Evolutionary conservation across 2,888 invertebrate species (phyloP).

Genomic region (Bimastos eiseni): DNA sequence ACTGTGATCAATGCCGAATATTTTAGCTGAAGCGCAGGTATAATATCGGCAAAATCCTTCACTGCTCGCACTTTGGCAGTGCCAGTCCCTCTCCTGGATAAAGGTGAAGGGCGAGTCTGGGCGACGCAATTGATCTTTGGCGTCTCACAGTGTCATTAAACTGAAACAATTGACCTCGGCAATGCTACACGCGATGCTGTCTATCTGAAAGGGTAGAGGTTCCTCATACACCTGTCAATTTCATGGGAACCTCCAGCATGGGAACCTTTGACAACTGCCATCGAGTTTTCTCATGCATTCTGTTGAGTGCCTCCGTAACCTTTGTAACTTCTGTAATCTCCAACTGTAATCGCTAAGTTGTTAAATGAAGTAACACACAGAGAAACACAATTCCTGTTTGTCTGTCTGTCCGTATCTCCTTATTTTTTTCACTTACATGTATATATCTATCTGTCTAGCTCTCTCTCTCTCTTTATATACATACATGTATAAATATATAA

Average conservation of each 20-base stretch:
- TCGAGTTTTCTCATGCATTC: not conserved
- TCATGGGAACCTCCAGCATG: not conserved
- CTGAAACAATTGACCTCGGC: not conserved
- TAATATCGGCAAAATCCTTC: too few relatives aligned
- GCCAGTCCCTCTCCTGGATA: too few relatives aligned
- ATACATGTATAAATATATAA: too few relatives aligned
- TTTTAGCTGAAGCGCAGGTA: not conserved
- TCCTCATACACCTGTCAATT: not conserved
- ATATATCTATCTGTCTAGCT: too few relatives aligned
- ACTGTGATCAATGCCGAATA: not conserved
- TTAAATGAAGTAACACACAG: not conserved
- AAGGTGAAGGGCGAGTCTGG: too few relatives aligned
- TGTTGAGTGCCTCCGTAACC: too few relatives aligned
- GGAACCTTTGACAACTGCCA: not conserved
- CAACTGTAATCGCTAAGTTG: not conserved
- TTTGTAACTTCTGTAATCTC: not conserved
- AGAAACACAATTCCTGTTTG: not conserved
- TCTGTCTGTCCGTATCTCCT: not conserved
- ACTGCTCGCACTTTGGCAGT: too few relatives aligned
- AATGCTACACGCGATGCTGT: not conserved
- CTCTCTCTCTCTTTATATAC: too few relatives aligned
- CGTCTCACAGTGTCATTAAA: too few relatives aligned
- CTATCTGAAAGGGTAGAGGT: not conserved
- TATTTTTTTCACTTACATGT: too few relatives aligned
- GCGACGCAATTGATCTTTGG: too few relatives aligned